Evolutionary conservation across 1,140 invertebrate genomes (phyloP).

Genomic region (Habropoda laboriosa): DNA sequence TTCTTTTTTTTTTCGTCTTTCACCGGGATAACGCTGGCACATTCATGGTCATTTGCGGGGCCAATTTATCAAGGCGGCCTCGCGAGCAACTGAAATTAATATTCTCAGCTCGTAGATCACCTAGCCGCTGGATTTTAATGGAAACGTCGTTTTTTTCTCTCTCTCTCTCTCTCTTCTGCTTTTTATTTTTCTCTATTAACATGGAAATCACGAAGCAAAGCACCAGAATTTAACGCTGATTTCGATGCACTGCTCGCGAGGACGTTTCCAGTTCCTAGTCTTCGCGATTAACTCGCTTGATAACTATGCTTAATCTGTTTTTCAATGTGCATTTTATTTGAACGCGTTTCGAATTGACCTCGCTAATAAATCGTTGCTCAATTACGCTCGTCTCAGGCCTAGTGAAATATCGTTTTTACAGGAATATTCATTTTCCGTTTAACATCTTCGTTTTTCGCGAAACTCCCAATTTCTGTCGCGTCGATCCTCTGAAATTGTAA

Average conservation of each 20-base stretch:
- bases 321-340: too few relatives aligned
- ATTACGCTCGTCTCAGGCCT: not conserved
- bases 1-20: slow-evolving; percentile 1
- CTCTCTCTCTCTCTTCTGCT: too few relatives aligned
- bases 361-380: not conserved
- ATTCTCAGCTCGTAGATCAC: slow-evolving; percentile 47
- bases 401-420: not conserved
- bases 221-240: slow-evolving; percentile 1
- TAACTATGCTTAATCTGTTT: not conserved
- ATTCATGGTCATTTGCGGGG: slow-evolving; percentile 45
- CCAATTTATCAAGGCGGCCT: slow-evolving; percentile 48
- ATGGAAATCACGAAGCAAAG: not conserved
- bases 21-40: not conserved
- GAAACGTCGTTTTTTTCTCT: slow-evolving; percentile 17
- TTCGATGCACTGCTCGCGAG: not conserved
- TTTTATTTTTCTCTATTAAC: too few relatives aligned
- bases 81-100: slow-evolving; percentile 45
- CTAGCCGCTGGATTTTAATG: slow-evolving; percentile 29
- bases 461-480: too few relatives aligned
- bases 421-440: not conserved
- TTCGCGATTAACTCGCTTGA: not conserved
- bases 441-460: too few relatives aligned
- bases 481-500: too few relatives aligned
- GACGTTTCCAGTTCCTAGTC: not conserved
- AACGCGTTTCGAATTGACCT: not conserved